Evolutionary conservation across 2,888 invertebrate species (phyloP), one percentile per base, ranked within the genome.

Genomic region (Nomada fucata): DNA sequence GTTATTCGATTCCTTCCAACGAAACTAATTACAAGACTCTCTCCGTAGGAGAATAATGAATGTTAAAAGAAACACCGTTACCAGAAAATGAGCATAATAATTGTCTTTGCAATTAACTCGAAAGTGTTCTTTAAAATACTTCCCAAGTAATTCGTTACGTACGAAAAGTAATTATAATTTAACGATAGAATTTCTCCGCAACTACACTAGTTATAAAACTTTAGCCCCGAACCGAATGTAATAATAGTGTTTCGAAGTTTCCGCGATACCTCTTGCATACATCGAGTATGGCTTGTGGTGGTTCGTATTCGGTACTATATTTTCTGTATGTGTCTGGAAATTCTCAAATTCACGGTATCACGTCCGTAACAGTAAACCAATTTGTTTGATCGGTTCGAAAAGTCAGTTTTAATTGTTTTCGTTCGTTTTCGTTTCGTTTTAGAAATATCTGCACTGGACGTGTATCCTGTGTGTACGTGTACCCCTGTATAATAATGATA

Each of bases 401-500:
- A 44, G 44, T 42, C 13, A 75, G 57, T 29, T 52, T n/a, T 2
- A 15, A 52, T 5, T 1, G 3, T 29, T 20, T 87, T 2, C 26
- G 92, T 92, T 29, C 10, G 11, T 57, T 57, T 11, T 3, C 13
- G 13, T 50, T 18, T 10, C n/a, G 11, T 18, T 88, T 92, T 92
- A 92, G 93, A 93, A 93, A 92, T 92, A 92, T 92, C 93, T 92
- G 93, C 92, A 91, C 91, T 88, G 85, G 83, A 85, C 87, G 86
- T 80, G 84, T 88, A 76, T 86, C 75, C 74, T 73, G 82, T 82
- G 73, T 88, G 79, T 83, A 85, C 78, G 84, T 87, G 84, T 86
- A 80, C 79, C 82, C 83, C 79, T 82, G 76, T 84, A 84, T 81
- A 83, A 83, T 75, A 85, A 73, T 50, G 15, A 60, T 60, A 60